Percentiles rank a stretch among this genome's conserved stretches.
phyloP scores from a whole-genome alignment of 2,888 invertebrate genomes.

The Agrilus biguttatus region DNA sequence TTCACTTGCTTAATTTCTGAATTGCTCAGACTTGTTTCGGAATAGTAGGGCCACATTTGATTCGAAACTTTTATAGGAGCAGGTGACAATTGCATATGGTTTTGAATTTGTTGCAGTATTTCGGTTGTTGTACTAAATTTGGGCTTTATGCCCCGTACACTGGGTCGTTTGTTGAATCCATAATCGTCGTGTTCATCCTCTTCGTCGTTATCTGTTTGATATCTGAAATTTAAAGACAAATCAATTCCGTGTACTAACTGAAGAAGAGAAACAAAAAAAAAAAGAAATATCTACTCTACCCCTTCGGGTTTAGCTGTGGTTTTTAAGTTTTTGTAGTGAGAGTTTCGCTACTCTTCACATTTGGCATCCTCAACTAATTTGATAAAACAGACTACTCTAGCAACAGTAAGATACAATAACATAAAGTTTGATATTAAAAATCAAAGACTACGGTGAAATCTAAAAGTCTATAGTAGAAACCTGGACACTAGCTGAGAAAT shows the following conservation, averaged over 20 bases:
- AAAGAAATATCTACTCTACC: too few species aligned
- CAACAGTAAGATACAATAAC: too few species aligned
- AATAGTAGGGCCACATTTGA: constrained; percentile 53
- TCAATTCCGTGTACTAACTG: neutral
- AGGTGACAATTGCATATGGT: constrained; percentile 42
- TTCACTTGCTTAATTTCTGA: constrained; percentile 20
- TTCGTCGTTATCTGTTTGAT: constrained; percentile 40
- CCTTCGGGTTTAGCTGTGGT: too few species aligned
- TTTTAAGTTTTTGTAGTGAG: neutral
- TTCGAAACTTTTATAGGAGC: constrained; percentile 22
- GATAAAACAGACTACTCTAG: too few species aligned
- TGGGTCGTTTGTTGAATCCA: constrained; percentile 78
- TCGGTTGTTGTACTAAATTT: constrained; percentile 68
- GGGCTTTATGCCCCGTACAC: constrained; percentile 80
- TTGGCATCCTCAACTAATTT: too few species aligned
- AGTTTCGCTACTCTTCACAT: too few species aligned
- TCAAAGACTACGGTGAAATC: too few species aligned
- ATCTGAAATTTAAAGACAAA: constrained; percentile 23
- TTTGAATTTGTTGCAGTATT: constrained; percentile 68
- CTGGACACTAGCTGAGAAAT: too few species aligned
- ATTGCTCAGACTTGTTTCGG: constrained; percentile 36
- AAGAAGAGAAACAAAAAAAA: too few species aligned
- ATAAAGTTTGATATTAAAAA: neutral
- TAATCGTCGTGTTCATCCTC: constrained; percentile 80
- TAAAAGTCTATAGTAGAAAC: too few species aligned